Conservation (phyloP, 2,888 invertebrate genomes). For the Drosophila lutescens region DNA sequence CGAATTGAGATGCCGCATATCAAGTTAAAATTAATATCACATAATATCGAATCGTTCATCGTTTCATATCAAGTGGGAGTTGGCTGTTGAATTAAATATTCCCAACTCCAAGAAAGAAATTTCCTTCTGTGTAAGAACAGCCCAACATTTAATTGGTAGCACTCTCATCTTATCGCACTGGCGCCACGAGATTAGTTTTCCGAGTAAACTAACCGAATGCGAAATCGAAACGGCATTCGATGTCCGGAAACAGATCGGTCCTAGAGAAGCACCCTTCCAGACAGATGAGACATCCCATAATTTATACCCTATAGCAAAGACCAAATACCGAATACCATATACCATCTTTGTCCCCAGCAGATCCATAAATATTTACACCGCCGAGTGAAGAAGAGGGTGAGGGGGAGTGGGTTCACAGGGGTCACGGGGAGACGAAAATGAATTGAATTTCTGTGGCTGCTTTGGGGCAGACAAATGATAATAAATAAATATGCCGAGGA, state of each 20-base stretch:
- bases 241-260: slow-evolving; percentile 27
- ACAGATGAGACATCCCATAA: slow-evolving; percentile 1
- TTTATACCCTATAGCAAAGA: not conserved
- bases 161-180: slow-evolving; percentile 17
- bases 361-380: slow-evolving; percentile 72
- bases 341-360: slow-evolving; percentile 46
- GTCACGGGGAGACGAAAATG: slow-evolving; percentile 40
- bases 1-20: too few species aligned
- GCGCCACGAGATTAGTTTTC: slow-evolving; percentile 6
- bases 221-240: slow-evolving; percentile 26
- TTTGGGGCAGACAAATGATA: slow-evolving; percentile 65
- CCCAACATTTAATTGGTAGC: not conserved
- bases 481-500: slow-evolving; percentile 60
- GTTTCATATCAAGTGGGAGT: too few species aligned
- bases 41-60: too few species aligned
- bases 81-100: too few species aligned
- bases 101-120: not conserved
- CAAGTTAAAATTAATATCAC: too few species aligned
- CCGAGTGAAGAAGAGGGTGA: not conserved
- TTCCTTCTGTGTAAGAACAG: not conserved
- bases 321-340: not conserved
- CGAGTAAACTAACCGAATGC: slow-evolving; percentile 4
- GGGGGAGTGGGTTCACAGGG: slow-evolving; percentile 16
- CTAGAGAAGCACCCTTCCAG: not conserved
- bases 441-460: slow-evolving; percentile 55